phyloP scores from a whole-genome alignment of 2,888 invertebrate species.

The Cremastobaeus sp. region DNA sequence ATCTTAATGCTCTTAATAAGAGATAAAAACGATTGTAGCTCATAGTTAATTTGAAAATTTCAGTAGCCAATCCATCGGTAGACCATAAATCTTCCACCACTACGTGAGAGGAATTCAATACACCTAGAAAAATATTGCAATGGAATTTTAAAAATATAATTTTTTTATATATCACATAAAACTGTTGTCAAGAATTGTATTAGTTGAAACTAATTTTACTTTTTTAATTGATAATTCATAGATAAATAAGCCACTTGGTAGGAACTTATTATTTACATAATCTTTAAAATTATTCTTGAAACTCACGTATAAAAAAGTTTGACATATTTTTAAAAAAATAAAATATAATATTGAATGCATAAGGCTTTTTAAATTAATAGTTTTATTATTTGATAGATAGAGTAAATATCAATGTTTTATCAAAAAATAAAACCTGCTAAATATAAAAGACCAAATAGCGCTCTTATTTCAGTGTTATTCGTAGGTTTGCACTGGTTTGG shows the following conservation, averaged over 20 bases:
- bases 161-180: neutral
- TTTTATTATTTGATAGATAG: too few species aligned
- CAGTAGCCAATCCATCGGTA: constrained; percentile 1
- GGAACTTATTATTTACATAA: too few species aligned
- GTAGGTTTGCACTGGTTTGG: neutral
- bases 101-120: neutral
- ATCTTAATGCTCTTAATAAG: neutral
- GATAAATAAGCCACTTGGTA: too few species aligned
- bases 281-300: too few species aligned
- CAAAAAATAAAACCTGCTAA: constrained; percentile 11
- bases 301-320: too few species aligned
- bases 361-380: too few species aligned
- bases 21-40: neutral
- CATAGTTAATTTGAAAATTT: constrained; percentile 1
- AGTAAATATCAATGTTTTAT: too few species aligned
- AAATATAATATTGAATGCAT: neutral
- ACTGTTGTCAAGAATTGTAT: neutral
- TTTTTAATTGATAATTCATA: too few species aligned
- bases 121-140: constrained; percentile 12
- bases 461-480: neutral
- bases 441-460: constrained; percentile 15
- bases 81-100: neutral
- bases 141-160: neutral
- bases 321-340: constrained; percentile 3
- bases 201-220: too few species aligned